These are phyloP conservation scores for Urocynchramus pylzowi DNA, from an alignment of 2,113 vertebrate genomes.

Conservation along the genomic window DNA sequence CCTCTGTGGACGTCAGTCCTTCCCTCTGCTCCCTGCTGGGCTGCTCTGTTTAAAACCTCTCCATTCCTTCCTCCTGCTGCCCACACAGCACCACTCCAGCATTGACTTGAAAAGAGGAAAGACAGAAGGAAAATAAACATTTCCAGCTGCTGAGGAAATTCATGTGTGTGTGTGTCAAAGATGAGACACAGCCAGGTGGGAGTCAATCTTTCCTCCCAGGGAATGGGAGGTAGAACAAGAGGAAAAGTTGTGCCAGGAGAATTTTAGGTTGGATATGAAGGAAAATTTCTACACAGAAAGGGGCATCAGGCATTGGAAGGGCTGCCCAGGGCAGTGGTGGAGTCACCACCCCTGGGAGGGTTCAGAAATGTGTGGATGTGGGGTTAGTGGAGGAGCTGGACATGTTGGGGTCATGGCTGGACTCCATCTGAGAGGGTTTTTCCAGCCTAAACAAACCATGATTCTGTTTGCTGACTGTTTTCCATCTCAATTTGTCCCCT, in stretches of 20 bases:
- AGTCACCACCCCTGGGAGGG: neutral
- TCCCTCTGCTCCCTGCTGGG: neutral
- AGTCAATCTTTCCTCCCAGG: neutral
- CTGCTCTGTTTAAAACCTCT: neutral
- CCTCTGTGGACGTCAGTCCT: rapidly evolving
- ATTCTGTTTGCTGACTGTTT: neutral
- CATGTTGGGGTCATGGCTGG: rapidly evolving
- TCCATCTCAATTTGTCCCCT: neutral
- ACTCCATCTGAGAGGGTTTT: rapidly evolving
- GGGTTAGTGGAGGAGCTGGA: too few relatives aligned
- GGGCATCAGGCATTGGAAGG: too few relatives aligned
- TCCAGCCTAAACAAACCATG: neutral
- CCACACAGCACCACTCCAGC: neutral
- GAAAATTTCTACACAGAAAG: neutral
- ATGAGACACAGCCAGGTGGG: neutral
- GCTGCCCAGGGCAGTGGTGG: neutral
- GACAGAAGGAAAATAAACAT: neutral
- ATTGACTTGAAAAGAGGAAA: neutral
- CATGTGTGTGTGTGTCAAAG: rapidly evolving
- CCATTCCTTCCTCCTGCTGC: neutral
- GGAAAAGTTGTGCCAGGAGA: neutral
- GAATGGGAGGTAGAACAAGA: rapidly evolving
- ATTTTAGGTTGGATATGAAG: neutral
- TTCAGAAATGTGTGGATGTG: rapidly evolving
- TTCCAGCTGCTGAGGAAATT: neutral